Evolutionary conservation across 2,797 vertebrate species (phyloP).

Genomic region (Chelidonichthys spinosus): DNA sequence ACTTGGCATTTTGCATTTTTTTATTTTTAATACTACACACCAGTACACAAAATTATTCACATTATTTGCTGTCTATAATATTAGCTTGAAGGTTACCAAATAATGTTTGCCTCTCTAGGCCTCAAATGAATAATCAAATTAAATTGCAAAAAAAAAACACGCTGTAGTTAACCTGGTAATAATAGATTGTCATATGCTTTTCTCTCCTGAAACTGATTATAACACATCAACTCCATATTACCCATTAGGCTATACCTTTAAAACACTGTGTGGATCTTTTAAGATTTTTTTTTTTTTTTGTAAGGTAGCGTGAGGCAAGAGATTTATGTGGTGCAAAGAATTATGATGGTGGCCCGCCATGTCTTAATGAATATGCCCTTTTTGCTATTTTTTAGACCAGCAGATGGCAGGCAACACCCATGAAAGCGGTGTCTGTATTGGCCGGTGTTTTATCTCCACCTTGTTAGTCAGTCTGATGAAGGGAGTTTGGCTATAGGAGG

Average conservation of each 20-base stretch:
- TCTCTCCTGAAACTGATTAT: not conserved
- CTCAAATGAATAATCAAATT: not conserved
- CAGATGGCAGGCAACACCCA: conserved; percentile 69
- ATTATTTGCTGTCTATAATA: not conserved
- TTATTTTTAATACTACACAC: not conserved
- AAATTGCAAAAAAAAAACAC: not conserved
- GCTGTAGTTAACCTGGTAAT: not conserved
- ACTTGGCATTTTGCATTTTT: conserved; percentile 1
- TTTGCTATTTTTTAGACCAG: conserved; percentile 49
- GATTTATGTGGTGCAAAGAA: not conserved
- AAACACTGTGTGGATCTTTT: not conserved
- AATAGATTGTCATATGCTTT: not conserved
- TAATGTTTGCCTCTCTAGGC: not conserved
- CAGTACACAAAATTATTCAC: not conserved
- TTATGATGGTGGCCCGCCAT: not conserved
- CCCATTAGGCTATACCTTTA: not conserved
- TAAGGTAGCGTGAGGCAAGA: not conserved
- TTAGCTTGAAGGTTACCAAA: not conserved
- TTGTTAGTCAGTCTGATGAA: conserved; percentile 67
- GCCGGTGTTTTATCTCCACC: conserved; percentile 40
- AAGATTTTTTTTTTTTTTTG: not conserved
- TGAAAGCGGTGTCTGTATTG: not conserved
- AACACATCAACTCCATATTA: not conserved
- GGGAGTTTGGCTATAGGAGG: conserved; percentile 50
- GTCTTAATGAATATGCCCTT: not conserved